These are phyloP conservation scores for Atta texana DNA, from an alignment of 1,140 invertebrate genomes.

Conservation along the genomic window DNA sequence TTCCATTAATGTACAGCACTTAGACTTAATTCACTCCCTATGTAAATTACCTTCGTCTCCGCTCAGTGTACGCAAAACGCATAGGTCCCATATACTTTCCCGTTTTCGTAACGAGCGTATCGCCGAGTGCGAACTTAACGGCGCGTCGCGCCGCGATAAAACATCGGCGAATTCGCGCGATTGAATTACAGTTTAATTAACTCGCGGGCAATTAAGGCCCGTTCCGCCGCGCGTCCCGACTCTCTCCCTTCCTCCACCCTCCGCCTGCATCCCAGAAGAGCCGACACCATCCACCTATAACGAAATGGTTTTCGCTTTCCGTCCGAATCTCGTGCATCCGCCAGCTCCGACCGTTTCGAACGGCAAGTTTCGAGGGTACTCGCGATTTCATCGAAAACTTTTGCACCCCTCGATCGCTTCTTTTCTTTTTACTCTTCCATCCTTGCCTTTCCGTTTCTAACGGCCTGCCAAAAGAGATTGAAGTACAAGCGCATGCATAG, in stretches of 20 bases:
- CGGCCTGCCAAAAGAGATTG: constrained; percentile 34
- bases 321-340: constrained; percentile 79
- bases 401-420: constrained; percentile 72
- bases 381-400: constrained; percentile 85
- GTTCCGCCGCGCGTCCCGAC: constrained; percentile 56
- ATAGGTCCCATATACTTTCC: constrained; percentile 68
- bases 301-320: constrained; percentile 73
- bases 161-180: constrained; percentile 85
- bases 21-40: constrained; percentile 55
- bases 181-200: constrained; percentile 86
- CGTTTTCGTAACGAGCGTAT: constrained; percentile 71
- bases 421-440: constrained; percentile 61
- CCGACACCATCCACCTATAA: constrained; percentile 71
- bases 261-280: constrained; percentile 33
- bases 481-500: constrained; percentile 49
- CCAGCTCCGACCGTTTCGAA: constrained; percentile 72
- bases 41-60: constrained; percentile 68
- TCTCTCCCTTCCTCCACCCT: background rate
- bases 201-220: constrained; percentile 84
- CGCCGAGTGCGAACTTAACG: constrained; percentile 74
- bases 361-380: constrained; percentile 80
- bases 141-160: constrained; percentile 81
- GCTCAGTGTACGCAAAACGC: constrained; percentile 70
- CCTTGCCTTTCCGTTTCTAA: constrained; percentile 44
- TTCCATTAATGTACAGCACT: constrained; percentile 56